Base-by-base conservation (phyloP, 2,888 invertebrate genomes). In the Sympetrum striolatum region DNA sequence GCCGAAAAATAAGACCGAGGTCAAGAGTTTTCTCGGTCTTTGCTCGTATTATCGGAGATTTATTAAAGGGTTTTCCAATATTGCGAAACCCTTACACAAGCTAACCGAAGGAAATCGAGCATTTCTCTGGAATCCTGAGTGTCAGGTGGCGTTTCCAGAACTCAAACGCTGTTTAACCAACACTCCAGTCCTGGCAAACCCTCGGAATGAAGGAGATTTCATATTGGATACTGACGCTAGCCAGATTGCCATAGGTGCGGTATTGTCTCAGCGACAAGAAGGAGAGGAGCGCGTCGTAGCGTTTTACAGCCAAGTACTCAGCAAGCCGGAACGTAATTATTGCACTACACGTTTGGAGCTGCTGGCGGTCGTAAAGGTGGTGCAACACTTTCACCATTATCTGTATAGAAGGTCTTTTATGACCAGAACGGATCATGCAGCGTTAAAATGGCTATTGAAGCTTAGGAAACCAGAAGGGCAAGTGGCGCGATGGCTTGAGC, bases 331-430 rank as follows among this genome's bases (percentile, higher is more conserved):
- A 80, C 90, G 91, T 90, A 93, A 92, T 91, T 92, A 92, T 81
- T 93, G 92, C 58, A 92, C 92, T 0, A 92, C 92, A 12, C 53
- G 92, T 58, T 91, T 91, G 82, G 92, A 93, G 91, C 90, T 93
- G 4, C 90, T 93, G 39, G 92, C 92, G 12, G 91, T 92, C 10
- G 91, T 92, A 0, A 91, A 92, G 73, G 91, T 92, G 0, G 91
- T 92, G 0, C 91, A 92, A 60, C 92, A 93, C 91, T 93, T 93
- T 86, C 92, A 92, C 80, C 92, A 92, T 53, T 93, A 92, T 91
- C 64, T 64, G 3, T n/a, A 64, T 64, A 10, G 64, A 64, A 64
- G 64, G 10, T 4, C 64, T 5, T 64, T 64, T n/a, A 64, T 10
- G 5, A 64, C 10, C 4, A 64, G 64, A 64, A 64, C 64, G n/a